phyloP scores from a whole-genome alignment of 2,797 vertebrate species.

The Alcedo atthis region DNA sequence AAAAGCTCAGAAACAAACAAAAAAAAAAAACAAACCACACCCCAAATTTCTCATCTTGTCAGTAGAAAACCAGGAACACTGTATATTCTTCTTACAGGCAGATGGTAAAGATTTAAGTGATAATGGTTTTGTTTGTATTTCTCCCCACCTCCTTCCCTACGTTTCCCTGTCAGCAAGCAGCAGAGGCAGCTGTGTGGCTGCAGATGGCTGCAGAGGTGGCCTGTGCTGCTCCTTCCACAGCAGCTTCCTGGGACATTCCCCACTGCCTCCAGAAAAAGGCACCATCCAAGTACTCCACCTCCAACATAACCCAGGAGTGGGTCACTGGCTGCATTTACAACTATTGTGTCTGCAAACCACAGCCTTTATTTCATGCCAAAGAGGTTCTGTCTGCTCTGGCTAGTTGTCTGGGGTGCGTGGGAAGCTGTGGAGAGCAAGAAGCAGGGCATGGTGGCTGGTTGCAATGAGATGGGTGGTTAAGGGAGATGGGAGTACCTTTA shows the following conservation, averaged over 20 bases:
- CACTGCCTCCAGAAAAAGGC: neutral
- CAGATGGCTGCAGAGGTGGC: neutral
- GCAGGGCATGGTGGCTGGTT: accelerated
- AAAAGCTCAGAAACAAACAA: neutral
- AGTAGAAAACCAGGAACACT: neutral
- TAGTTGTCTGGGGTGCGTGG: accelerated
- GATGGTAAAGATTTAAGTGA: neutral
- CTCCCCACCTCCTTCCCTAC: neutral
- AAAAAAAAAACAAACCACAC: neutral
- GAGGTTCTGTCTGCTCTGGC: neutral
- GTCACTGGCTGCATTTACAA: neutral
- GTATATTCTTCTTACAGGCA: neutral
- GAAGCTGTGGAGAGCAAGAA: neutral
- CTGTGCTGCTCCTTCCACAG: neutral
- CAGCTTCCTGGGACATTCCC: neutral
- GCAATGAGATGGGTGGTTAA: neutral
- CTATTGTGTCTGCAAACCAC: neutral
- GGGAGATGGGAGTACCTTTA: neutral
- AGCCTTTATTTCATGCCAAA: neutral
- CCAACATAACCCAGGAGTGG: neutral
- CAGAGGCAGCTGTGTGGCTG: accelerated
- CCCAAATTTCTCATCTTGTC: neutral
- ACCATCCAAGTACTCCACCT: neutral
- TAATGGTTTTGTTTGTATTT: neutral
- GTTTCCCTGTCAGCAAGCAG: neutral